Base-by-base conservation (phyloP, 1,140 invertebrate genomes). In the Uloborus diversus region DNA sequence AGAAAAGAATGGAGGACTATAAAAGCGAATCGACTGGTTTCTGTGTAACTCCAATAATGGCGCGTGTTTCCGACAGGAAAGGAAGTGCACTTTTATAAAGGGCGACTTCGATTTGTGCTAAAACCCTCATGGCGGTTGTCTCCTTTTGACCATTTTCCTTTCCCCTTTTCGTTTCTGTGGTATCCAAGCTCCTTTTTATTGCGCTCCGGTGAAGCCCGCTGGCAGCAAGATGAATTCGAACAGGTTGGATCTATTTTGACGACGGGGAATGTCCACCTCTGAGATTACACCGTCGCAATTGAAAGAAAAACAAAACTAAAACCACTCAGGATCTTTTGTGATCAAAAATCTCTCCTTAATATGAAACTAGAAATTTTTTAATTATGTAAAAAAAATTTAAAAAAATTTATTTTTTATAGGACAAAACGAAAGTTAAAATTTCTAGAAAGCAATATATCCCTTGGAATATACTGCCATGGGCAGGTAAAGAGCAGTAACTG, bases 1-100 rank as follows among this genome's bases (percentile, higher is more conserved):
- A 28, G 14, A 9, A 30, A 59, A 59, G 32, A 28, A 28, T 30
- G 32, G 25, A 30, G 25, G n/a, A 59, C 56, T 25, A 59, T 59
- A 59, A 59, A 59, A 25, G 28, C 28, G 25, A 51, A 69, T 69
- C 66, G 66, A 69, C 66, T 69, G 66, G 49, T 68, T 27, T 13
- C 27, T 30, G n/a, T 30, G 47, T n/a, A 53, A 3, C 47, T 30
- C 66, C 66, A 69, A 69, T 69, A 69, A 69, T 69, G 66, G 66
- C 66, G 51, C 56, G 49, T 69, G 66, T 56, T 69, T 56, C 49
- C 47, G 49, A 69, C 4, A 32, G 17, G 28, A 28, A 30, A 33
- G 56, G 33, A 59, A 59, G 56, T 11, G 56, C 56, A 59, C 56
- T 42, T 42, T 42, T 42, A 17, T 42, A 42, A 42, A 42, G 2